Evolutionary conservation across 53 echinoderm and acorn worm genomes (phyloP), one percentile per base, ranked within the genome.

Genomic region (Paelopatides confundens): DNA sequence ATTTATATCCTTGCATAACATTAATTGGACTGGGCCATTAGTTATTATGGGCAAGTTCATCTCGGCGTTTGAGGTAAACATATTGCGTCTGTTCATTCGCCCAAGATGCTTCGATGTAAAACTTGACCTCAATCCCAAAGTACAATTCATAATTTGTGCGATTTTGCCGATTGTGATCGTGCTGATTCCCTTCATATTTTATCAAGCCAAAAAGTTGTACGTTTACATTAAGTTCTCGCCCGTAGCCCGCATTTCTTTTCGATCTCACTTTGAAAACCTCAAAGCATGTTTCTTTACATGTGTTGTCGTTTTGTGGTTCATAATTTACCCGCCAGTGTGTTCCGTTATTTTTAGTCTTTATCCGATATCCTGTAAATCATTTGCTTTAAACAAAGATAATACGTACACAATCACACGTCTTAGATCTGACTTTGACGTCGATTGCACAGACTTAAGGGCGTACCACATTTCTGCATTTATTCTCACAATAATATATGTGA

Each of bases 351-450:
- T 91, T n/a, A 52, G 43, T 0, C 65, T 94, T 12, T 70, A 91
- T 46, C 91, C 91, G 13, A 12, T 76, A 6, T 69, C 88, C 0
- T 94, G 94, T 74, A 39, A 94, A 15, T 12, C 34, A 8, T 94
- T 91, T 39, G 26, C 78, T 35, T 38, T 94, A n/a, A 88, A 94
- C 35, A 17, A 70, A n/a, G 21, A 63, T 12, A 23, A 5, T 0
- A 15, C 30, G 3, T 47, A 34, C 35, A 76, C n/a, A 21, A 39
- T 49, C 31, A 64, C 65, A 7, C 40, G 88, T 18, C 52, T 91
- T 14, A 58, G 91, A 32, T 88, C 86, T 26, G 91, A 94, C 46
- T 94, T 78, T 89, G 85, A 88, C 33, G 81, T 91, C 24, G 69
- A 82, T 36, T 94, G 94, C 63, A 36, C 63, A 18, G 76, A 29